A percentile compares a stretch with the other conserved stretches of the same genome.
phyloP scores from a whole-genome alignment of 1,140 invertebrate species.

The Heliconius melpomene region DNA sequence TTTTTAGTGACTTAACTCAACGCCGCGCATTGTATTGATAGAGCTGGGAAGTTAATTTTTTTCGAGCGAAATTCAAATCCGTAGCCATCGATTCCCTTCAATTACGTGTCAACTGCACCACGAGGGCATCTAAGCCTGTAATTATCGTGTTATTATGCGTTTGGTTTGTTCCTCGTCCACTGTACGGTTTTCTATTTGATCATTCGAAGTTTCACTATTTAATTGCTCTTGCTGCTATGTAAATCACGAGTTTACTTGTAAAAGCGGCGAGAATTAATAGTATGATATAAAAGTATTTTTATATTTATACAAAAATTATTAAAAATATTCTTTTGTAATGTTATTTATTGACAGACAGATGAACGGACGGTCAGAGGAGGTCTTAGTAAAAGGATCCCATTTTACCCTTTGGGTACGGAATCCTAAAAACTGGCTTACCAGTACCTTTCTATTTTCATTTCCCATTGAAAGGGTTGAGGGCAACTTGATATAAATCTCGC shows the following conservation, averaged over 20 bases:
- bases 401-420: too few relatives aligned
- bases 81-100: neutral
- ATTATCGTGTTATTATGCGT: slow-evolving; percentile 9
- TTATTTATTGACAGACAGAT: too few relatives aligned
- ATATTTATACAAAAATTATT: too few relatives aligned
- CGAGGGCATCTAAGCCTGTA: neutral
- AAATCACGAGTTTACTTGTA: slow-evolving; percentile 10
- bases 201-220: slow-evolving; percentile 7
- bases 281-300: neutral
- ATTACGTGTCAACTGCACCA: neutral
- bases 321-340: too few relatives aligned
- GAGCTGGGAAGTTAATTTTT: neutral
- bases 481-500: neutral
- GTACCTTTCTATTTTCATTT: neutral
- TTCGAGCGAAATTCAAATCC: neutral
- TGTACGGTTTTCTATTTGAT: slow-evolving; percentile 8
- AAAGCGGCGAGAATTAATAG: neutral
- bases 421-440: neutral
- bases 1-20: neutral
- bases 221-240: slow-evolving; percentile 1
- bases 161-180: slow-evolving; percentile 10
- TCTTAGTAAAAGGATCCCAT: too few relatives aligned
- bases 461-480: neutral
- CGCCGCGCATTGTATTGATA: neutral
- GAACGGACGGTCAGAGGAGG: too few relatives aligned